These are phyloP conservation scores for Lutra lutra DNA, from an alignment of 2,797 vertebrate species.

Conservation along the genomic window DNA sequence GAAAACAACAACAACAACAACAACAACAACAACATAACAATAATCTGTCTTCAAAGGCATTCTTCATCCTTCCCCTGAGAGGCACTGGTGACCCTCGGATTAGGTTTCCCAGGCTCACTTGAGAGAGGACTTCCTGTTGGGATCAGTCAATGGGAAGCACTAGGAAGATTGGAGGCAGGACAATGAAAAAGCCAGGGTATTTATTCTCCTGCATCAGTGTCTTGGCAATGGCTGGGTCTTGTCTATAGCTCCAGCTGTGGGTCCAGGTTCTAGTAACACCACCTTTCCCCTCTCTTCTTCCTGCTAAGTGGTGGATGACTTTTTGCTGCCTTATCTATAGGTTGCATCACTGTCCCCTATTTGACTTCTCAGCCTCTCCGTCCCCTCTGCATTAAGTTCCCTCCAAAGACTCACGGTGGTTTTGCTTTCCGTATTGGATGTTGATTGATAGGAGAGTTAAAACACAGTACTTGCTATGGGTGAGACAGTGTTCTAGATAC, in stretches of 20 bases:
- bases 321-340: neutral
- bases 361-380: neutral
- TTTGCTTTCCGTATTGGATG: neutral
- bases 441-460: neutral
- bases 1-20: neutral
- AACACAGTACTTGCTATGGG: neutral
- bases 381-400: neutral
- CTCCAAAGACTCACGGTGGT: neutral
- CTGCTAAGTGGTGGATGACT: neutral
- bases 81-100: neutral
- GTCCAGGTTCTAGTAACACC: neutral
- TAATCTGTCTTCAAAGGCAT: neutral
- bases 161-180: neutral
- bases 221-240: neutral
- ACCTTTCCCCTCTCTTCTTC: neutral
- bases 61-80: constrained; percentile 8
- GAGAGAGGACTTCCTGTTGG: neutral
- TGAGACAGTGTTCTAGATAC: neutral
- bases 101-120: neutral
- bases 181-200: neutral
- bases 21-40: neutral
- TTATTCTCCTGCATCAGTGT: neutral
- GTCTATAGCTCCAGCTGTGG: neutral
- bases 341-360: neutral
- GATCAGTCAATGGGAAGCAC: neutral